A percentile compares a stretch with the other conserved stretches of the same genome.
Conservation (phyloP, 2,888 invertebrate species). For the Lepas anatifera region DNA sequence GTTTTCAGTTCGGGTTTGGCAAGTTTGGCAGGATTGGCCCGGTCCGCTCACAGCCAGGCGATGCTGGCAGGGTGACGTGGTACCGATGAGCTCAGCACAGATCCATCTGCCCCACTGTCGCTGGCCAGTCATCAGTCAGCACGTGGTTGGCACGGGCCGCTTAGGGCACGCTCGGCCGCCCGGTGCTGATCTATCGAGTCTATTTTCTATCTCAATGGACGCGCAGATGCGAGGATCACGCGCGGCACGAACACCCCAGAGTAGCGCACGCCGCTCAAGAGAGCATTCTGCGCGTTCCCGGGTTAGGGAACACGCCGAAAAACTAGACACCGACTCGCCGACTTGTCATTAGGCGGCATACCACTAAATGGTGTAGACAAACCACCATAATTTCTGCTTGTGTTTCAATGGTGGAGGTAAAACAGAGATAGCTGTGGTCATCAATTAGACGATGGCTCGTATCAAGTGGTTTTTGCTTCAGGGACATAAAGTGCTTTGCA, state of each 20-base stretch:
- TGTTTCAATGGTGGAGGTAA: background rate
- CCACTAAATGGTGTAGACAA: background rate
- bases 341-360: background rate
- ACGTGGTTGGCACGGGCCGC: too few relatives aligned
- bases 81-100: background rate
- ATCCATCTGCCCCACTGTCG: background rate
- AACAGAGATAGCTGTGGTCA: too few relatives aligned
- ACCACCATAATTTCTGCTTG: background rate
- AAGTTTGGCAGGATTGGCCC: too few relatives aligned
- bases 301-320: background rate
- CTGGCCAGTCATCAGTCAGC: too few relatives aligned
- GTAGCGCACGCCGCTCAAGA: too few relatives aligned
- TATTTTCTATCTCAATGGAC: background rate
- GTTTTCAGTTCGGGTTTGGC: too few relatives aligned
- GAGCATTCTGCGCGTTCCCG: too few relatives aligned
- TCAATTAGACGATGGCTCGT: too few relatives aligned
- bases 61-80: background rate
- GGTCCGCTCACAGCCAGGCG: too few relatives aligned
- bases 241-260: background rate
- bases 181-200: background rate
- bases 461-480: too few relatives aligned
- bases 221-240: background rate
- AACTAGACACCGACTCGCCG: background rate
- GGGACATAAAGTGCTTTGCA: too few relatives aligned
- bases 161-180: background rate